These are phyloP conservation scores for Holothuria scabra DNA, from an alignment of 53 echinoderm and acorn worm species.

Conservation along the genomic window DNA sequence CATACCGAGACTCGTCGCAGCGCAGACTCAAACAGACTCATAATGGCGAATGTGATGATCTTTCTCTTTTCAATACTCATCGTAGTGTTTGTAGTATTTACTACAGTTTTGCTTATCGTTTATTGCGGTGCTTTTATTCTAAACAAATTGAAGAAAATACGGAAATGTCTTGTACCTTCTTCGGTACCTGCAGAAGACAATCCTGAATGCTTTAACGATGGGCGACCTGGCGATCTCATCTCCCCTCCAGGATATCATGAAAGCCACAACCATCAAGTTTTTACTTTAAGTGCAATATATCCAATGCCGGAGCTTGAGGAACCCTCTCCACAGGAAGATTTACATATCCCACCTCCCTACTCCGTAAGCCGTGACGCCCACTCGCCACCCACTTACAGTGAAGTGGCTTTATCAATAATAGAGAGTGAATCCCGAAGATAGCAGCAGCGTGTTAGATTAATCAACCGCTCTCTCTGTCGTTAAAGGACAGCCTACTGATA, in stretches of 20 bases:
- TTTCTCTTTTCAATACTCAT: not conserved
- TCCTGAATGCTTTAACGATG: not conserved
- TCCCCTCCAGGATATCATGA: conserved; percentile 30
- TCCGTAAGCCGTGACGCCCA: not conserved
- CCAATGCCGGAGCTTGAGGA: not conserved
- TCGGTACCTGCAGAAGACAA: not conserved
- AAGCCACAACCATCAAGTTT: conserved; percentile 17
- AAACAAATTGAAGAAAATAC: not conserved
- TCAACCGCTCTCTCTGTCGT: too few relatives aligned
- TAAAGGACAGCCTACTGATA: too few relatives aligned
- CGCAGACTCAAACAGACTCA: too few relatives aligned
- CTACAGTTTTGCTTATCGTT: not conserved
- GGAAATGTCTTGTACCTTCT: not conserved
- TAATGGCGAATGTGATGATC: too few relatives aligned
- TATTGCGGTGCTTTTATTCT: not conserved
- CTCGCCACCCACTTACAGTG: conserved; percentile 29
- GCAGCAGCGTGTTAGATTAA: too few relatives aligned
- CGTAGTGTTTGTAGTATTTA: not conserved
- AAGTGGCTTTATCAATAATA: not conserved
- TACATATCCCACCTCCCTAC: conserved; percentile 5
- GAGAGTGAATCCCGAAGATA: too few relatives aligned
- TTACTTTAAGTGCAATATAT: conserved; percentile 10
- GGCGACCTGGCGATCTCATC: not conserved
- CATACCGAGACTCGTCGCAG: too few relatives aligned
- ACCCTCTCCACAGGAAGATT: not conserved